These are phyloP conservation scores for Catostylus mosaicus DNA, from an alignment of 30 jellyfish, hydroid and myxozoan species.

Conservation along the genomic window DNA sequence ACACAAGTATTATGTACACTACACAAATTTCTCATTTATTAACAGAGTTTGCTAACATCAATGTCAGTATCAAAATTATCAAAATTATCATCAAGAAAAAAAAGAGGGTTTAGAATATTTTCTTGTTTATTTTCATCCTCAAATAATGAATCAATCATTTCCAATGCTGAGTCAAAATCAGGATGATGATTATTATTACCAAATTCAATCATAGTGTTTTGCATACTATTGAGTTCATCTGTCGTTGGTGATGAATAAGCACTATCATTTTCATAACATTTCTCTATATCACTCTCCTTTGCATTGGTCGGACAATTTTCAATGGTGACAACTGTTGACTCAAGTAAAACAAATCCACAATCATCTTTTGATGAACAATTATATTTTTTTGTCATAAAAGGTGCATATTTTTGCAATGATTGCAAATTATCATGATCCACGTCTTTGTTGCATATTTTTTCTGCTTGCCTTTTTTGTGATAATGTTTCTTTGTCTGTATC, in stretches of 20 bases:
- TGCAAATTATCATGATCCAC: neutral
- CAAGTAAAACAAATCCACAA: constrained; percentile 4
- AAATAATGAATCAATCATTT: constrained; percentile 19
- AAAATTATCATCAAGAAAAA: neutral
- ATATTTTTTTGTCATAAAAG: neutral
- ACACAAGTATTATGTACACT: no score
- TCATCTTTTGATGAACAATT: neutral
- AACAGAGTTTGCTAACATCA: constrained; percentile 31
- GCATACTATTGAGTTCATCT: neutral
- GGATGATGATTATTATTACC: neutral
- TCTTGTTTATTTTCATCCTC: neutral
- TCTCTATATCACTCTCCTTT: neutral
- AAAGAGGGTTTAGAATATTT: neutral
- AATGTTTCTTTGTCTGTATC: neutral
- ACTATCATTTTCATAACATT: constrained; percentile 27
- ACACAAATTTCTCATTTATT: neutral
- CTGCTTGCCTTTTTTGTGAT: neutral
- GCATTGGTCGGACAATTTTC: neutral
- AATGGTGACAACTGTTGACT: neutral
- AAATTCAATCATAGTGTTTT: neutral
- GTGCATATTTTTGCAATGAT: neutral
- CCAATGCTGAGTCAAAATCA: neutral
- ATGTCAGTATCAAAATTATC: constrained; percentile 17
- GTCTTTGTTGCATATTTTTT: neutral
- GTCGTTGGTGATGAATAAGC: constrained; percentile 50